Evolutionary conservation across 2,113 vertebrate species (phyloP).

Genomic region (Sphaerodactylus townsendi): DNA sequence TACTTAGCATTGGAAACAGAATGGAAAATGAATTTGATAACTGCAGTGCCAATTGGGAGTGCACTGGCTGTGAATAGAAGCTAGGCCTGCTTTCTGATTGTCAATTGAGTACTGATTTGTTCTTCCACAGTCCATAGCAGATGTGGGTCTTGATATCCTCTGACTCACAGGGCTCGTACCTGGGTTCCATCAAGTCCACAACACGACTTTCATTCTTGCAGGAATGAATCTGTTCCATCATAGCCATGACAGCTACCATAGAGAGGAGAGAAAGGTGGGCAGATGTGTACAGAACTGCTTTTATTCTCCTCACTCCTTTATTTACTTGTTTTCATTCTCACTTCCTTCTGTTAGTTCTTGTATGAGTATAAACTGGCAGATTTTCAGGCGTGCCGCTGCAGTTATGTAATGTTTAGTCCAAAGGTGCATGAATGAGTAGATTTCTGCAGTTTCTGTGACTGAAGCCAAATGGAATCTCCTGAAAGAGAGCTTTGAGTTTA

Average conservation of each 20-base stretch:
- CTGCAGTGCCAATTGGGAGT: too few species aligned
- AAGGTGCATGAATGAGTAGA: accelerated
- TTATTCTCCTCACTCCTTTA: neutral
- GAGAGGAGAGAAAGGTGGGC: accelerated
- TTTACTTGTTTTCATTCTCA: slow-evolving; percentile 60
- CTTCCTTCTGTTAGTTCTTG: slow-evolving; percentile 37
- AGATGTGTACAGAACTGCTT: slow-evolving; percentile 26
- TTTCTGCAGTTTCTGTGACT: neutral
- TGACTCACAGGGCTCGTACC: too few species aligned
- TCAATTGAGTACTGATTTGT: neutral
- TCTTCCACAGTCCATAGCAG: too few species aligned
- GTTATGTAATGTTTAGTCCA: slow-evolving; percentile 24
- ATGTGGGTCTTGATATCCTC: too few species aligned
- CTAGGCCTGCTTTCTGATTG: neutral
- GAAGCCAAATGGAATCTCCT: slow-evolving; percentile 21
- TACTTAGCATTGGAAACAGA: neutral
- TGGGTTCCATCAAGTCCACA: too few species aligned
- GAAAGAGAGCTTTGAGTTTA: neutral
- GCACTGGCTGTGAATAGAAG: neutral
- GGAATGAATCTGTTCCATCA: too few species aligned
- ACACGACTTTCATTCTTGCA: too few species aligned
- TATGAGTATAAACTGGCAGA: slow-evolving; percentile 4
- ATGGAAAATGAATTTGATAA: neutral
- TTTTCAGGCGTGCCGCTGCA: slow-evolving; percentile 42
- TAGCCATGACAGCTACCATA: neutral